Percentiles rank a stretch among this genome's conserved stretches.
phyloP scores from a whole-genome alignment of 2,113 vertebrate species.

The Oncorhynchus nerka region DNA sequence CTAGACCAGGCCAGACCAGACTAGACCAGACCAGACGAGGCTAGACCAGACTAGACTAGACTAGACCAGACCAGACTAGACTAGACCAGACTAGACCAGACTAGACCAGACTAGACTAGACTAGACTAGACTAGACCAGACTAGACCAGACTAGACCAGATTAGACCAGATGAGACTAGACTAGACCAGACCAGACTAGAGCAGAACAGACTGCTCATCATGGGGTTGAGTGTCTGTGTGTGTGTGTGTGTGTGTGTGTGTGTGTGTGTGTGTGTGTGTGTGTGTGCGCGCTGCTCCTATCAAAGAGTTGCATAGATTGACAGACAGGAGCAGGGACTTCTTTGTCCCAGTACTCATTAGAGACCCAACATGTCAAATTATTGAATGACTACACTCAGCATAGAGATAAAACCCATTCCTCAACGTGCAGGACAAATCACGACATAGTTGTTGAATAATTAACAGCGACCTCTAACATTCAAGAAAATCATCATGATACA shows the following conservation, averaged over 20 bases:
- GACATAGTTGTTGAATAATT: not conserved
- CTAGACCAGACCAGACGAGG: too few relatives aligned
- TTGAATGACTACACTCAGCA: not conserved
- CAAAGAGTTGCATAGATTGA: conserved; percentile 67
- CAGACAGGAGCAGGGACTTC: conserved; percentile 71
- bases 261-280: too few relatives aligned
- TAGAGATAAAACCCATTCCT: not conserved
- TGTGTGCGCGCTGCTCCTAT: conserved; percentile 40
- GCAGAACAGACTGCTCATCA: not conserved
- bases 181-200: too few relatives aligned
- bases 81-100: too few relatives aligned
- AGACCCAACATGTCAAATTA: conserved; percentile 66
- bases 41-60: not conserved
- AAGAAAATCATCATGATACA: too few relatives aligned
- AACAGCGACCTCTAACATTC: too few relatives aligned
- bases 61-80: too few relatives aligned
- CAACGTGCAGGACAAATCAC: not conserved
- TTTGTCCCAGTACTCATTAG: conserved; percentile 78
- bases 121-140: not conserved
- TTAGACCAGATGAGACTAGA: fast-evolving
- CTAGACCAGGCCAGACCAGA: too few relatives aligned
- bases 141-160: not conserved
- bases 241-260: too few relatives aligned
- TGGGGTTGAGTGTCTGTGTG: conserved; percentile 23
- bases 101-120: too few relatives aligned